phyloP scores from a whole-genome alignment of 2,797 vertebrate species.

The Muscicapa comitata region DNA sequence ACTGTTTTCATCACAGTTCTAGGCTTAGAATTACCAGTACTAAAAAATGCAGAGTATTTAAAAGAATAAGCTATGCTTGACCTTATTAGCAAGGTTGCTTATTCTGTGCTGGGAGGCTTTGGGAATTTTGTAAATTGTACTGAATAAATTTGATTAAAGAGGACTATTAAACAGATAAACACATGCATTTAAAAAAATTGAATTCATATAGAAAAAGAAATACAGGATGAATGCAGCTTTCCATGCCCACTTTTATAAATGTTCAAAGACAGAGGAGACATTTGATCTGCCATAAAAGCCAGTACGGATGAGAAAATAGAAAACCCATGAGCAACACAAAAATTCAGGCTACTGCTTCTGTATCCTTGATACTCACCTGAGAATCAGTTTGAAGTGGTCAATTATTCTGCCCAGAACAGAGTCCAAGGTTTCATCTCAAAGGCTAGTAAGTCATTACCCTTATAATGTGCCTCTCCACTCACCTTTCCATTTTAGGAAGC shows the following conservation, averaged over 20 bases:
- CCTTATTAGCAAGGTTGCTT: background rate
- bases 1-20: background rate
- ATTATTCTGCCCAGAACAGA: background rate
- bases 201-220: background rate
- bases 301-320: background rate
- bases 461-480: background rate
- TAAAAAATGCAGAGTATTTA: background rate
- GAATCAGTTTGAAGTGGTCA: background rate
- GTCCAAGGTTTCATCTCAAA: background rate
- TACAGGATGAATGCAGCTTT: background rate
- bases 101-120: background rate
- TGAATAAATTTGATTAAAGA: background rate
- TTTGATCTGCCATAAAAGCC: background rate
- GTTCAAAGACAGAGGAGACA: background rate
- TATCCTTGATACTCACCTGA: background rate
- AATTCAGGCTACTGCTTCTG: background rate
- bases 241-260: background rate
- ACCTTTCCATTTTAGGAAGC: background rate
- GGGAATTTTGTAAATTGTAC: background rate
- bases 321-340: background rate
- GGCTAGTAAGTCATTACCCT: background rate
- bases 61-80: conserved; percentile 2
- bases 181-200: background rate
- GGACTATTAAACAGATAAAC: background rate
- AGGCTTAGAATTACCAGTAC: background rate